A percentile compares a stretch with the other conserved stretches of the same genome.
phyloP scores from a whole-genome alignment of 1,140 invertebrate genomes.

The Lucilia sericata region DNA sequence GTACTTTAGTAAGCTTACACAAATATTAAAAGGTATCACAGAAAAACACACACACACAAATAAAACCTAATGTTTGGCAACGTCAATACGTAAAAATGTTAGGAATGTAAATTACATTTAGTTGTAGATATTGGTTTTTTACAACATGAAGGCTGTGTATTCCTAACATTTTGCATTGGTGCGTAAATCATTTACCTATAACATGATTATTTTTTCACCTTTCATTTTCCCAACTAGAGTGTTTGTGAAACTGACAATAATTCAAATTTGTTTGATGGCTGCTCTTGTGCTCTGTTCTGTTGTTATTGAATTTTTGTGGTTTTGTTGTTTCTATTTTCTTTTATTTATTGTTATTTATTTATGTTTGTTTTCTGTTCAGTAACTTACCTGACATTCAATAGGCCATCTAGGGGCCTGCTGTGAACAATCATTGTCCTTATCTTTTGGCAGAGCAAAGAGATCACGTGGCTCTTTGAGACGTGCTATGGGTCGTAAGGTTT shows the following conservation, averaged over 20 bases:
- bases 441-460: constrained; percentile 76
- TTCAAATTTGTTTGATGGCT: not conserved
- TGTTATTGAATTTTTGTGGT: not conserved
- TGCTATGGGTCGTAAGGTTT: constrained; percentile 73
- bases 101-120: too few species aligned
- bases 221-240: not conserved
- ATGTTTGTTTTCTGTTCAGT: not conserved
- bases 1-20: not conserved
- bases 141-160: not conserved
- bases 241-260: not conserved
- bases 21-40: constrained; percentile 1
- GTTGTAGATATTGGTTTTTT: not conserved
- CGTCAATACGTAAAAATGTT: too few species aligned
- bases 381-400: constrained; percentile 83
- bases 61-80: too few species aligned
- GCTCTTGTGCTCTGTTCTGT: not conserved
- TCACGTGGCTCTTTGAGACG: constrained; percentile 77
- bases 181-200: constrained; percentile 15
- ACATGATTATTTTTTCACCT: not conserved
- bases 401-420: constrained; percentile 87
- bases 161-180: not conserved
- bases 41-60: too few species aligned
- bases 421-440: constrained; percentile 74
- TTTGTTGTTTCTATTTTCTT: not conserved
- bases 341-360: not conserved